Conservation (phyloP, 2,797 vertebrate species). For the Eremophila alpestris region DNA sequence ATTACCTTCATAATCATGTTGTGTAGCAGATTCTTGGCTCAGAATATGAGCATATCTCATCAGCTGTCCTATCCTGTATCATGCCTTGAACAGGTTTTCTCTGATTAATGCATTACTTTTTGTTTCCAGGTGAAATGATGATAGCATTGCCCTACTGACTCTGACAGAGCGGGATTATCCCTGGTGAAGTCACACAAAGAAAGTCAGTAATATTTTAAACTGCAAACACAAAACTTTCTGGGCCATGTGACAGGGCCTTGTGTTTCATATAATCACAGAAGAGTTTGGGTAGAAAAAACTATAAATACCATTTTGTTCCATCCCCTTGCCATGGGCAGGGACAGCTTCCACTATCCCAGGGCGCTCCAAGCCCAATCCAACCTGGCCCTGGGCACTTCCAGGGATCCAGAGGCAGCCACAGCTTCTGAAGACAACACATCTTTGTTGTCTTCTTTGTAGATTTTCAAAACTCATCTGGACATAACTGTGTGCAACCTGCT, state of each 20-base stretch:
- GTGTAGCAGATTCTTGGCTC: neutral
- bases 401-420: neutral
- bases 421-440: neutral
- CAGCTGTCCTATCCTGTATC: neutral
- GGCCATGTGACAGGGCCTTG: no score
- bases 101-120: neutral
- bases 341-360: neutral
- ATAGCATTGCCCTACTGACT: accelerated
- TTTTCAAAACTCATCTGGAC: neutral
- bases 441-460: neutral
- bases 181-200: neutral
- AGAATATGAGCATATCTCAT: neutral
- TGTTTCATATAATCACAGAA: neutral
- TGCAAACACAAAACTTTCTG: neutral
- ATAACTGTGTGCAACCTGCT: neutral
- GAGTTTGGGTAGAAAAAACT: neutral
- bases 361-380: accelerated
- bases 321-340: accelerated
- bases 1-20: neutral
- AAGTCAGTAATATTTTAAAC: neutral
- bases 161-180: neutral
- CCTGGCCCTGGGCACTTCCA: neutral
- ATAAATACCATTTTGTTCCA: no score
- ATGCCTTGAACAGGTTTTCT: neutral
- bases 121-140: neutral